Conservation (phyloP, 2,797 vertebrate genomes). For the Smutsia gigantea region DNA sequence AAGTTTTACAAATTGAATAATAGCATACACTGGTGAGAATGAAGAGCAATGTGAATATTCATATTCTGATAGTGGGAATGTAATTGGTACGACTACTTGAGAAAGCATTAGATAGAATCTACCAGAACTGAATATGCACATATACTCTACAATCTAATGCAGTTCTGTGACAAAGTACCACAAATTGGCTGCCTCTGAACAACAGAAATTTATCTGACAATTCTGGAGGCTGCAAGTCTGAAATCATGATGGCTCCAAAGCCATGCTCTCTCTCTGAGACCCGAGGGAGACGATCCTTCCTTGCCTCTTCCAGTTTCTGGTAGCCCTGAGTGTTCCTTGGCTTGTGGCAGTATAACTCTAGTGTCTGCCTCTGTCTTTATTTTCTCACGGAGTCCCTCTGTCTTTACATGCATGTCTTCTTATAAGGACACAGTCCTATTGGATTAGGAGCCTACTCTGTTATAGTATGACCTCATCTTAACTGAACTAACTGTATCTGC, state of each 20-base stretch:
- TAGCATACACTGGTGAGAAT: background rate
- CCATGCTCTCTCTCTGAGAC: background rate
- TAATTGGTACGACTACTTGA: background rate
- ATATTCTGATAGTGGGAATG: background rate
- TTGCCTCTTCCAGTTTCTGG: background rate
- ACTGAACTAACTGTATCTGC: background rate
- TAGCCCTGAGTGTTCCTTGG: background rate
- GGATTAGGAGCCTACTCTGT: background rate
- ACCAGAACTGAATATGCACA: background rate
- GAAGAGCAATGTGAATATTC: background rate
- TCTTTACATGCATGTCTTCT: background rate
- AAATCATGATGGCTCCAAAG: background rate
- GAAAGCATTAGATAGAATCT: background rate
- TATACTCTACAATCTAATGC: background rate
- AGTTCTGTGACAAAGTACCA: background rate
- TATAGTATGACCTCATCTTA: background rate
- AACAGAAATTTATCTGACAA: background rate
- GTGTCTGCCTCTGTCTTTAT: background rate
- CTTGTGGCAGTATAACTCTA: background rate
- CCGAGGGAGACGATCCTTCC: background rate
- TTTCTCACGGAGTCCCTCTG: no score
- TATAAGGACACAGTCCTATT: background rate
- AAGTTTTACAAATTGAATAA: background rate
- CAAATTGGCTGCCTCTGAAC: background rate
- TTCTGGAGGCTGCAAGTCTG: background rate